Percentiles rank a stretch among this genome's conserved stretches.
phyloP scores from a whole-genome alignment of 2,797 vertebrate genomes.

The Gouania willdenowi region DNA sequence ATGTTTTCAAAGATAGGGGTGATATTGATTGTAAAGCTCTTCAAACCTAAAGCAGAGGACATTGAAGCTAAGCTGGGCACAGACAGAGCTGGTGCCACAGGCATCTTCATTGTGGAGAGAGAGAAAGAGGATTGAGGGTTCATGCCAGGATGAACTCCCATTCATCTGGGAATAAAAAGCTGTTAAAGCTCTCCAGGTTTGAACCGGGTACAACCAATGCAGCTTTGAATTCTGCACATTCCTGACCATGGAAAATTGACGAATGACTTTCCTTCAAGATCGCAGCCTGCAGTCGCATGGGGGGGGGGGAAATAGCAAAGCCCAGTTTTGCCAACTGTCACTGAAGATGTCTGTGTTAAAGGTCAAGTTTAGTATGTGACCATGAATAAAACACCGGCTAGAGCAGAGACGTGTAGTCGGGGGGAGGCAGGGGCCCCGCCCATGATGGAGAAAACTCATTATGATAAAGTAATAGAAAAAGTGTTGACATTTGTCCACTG shows the following conservation, averaged over 20 bases:
- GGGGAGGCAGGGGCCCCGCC: too few relatives aligned
- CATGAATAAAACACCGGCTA: conserved; percentile 26
- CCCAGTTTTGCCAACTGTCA: conserved; percentile 1
- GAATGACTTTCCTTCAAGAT: neutral
- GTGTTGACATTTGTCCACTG: too few relatives aligned
- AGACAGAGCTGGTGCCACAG: conserved; percentile 34
- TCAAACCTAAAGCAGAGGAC: conserved; percentile 40
- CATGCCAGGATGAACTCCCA: conserved; percentile 41
- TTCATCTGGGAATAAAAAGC: conserved; percentile 21
- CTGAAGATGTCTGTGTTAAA: conserved; percentile 7
- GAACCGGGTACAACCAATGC: conserved; percentile 25
- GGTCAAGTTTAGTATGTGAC: conserved; percentile 27
- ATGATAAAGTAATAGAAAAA: too few relatives aligned
- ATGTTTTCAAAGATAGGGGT: too few relatives aligned
- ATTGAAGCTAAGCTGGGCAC: conserved; percentile 42
- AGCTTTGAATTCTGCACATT: neutral
- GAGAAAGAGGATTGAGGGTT: conserved; percentile 43
- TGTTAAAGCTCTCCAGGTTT: conserved; percentile 18
- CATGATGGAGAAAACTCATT: conserved; percentile 2
- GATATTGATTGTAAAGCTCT: too few relatives aligned
- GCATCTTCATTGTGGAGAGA: conserved; percentile 31
- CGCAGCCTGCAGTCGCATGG: neutral
- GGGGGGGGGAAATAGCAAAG: neutral
- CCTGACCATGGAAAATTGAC: neutral
- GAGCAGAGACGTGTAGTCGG: too few relatives aligned